Percentiles rank a stretch among this genome's conserved stretches.
These are phyloP conservation scores for Pholis gunnellus DNA, from an alignment of 2,113 vertebrate species.

Conservation along the genomic window DNA sequence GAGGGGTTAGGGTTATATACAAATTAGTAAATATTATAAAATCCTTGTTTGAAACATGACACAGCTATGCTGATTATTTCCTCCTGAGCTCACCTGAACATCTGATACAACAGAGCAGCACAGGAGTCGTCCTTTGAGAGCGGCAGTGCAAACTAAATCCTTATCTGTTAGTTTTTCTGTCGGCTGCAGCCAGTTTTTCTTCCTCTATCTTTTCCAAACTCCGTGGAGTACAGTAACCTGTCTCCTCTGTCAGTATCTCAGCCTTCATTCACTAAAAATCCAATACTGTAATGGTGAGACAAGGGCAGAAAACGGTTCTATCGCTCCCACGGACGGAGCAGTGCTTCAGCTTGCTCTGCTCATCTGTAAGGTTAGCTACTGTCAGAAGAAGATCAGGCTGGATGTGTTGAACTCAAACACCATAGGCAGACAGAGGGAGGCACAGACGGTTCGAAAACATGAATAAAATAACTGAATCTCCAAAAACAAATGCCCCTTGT, in stretches of 20 bases:
- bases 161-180: conserved; percentile 31
- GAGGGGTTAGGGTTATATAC: not conserved
- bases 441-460: not conserved
- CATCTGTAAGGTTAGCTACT: not conserved
- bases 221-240: not conserved
- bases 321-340: conserved; percentile 1
- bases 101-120: conserved; percentile 13
- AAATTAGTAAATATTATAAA: not conserved
- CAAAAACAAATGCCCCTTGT: conserved; percentile 47
- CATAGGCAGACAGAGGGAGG: not conserved
- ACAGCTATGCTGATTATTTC: not conserved
- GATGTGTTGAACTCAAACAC: not conserved
- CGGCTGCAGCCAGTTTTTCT: conserved; percentile 6
- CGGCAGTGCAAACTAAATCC: conserved; percentile 9
- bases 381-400: not conserved
- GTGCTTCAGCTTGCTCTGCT: not conserved
- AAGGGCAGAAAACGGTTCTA: not conserved
- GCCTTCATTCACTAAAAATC: conserved; percentile 12
- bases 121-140: conserved; percentile 12
- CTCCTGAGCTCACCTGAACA: not conserved
- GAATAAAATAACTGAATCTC: conserved; percentile 5
- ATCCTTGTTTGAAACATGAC: not conserved
- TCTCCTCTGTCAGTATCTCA: conserved; percentile 25
- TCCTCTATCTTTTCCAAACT: conserved; percentile 4
- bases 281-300: conserved; percentile 27